Evolutionary conservation across 2,113 vertebrate genomes (phyloP), one percentile per base, ranked within the genome.

Genomic region (Myotis davidii): DNA sequence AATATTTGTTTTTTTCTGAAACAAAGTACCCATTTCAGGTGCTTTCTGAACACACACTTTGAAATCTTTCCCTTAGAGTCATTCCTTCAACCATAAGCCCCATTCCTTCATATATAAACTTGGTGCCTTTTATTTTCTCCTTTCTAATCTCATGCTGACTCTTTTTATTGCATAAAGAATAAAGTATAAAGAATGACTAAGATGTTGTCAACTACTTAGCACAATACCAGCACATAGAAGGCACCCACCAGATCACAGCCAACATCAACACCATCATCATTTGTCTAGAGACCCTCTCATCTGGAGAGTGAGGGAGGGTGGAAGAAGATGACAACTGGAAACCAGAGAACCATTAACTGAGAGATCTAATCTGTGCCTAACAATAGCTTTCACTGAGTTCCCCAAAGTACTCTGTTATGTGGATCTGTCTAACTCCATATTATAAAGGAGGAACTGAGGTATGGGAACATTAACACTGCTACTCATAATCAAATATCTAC

Each of bases 1-100:
- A 85, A 54, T 92, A 90, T 86, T 42, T n/a, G n/a, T 90, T 45
- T 45, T 45, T 96, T 92, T 92, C 65, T 87, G 73, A 96, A 88
- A 93, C n/a, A 73, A 72, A 90, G 25, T 45, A 48, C 73, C 77
- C 74, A 65, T 87, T 82, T 83, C 72, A 65, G 72, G n/a, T 3
- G 20, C n/a, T 92, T 73, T 94, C 69, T 76, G 32, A 92, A 82
- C 17, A 76, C 10, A 4, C 37, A 82, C 27, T 74, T 77, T 18
- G 52, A 92, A 77, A 95, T 56, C 72, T 50, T 90, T 56, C 6
- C 39, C 39, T 94, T 70, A 13, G 25, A 82, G 84, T 94, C 6
- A 59, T 82, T 79, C 90, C 50, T 89, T 59, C 50, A 72, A 39
- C 34, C 32, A 17, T 10, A 83, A 93, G 4, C 20, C 56, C 67